phyloP scores from a whole-genome alignment of 2,113 vertebrate species.

The Dermatemys mawii region DNA sequence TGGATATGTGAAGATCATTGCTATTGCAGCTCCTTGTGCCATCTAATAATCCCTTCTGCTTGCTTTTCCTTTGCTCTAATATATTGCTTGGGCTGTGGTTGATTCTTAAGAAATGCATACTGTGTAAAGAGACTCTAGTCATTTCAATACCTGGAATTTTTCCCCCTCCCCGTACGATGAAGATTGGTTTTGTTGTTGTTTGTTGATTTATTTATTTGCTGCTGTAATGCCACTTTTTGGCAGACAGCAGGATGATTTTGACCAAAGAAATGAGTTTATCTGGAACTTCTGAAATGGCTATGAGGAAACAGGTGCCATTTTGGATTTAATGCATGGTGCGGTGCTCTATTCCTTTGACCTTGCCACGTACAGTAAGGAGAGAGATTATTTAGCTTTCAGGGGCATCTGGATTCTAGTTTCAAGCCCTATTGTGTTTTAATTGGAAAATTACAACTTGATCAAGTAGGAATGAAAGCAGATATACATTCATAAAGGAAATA shows the following conservation, averaged over 20 bases:
- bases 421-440: background rate
- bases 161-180: background rate
- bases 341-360: background rate
- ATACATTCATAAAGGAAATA: background rate
- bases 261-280: background rate
- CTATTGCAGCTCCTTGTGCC: background rate
- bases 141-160: background rate
- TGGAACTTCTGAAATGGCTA: background rate
- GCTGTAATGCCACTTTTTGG: background rate
- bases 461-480: background rate
- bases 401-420: background rate
- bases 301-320: background rate
- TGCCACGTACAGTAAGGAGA: background rate
- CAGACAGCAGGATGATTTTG: background rate
- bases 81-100: background rate
- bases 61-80: background rate
- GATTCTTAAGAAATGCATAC: background rate
- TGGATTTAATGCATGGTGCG: background rate
- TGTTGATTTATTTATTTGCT: background rate
- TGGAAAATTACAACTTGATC: conserved; percentile 4
- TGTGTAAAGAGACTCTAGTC: background rate
- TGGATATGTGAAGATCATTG: background rate
- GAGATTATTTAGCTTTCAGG: background rate
- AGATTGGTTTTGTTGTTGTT: background rate
- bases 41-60: background rate